Percentiles rank a stretch among this genome's conserved stretches.
Conservation (phyloP, 2,888 invertebrate genomes). For the Sphaerophoria rueppellii region DNA sequence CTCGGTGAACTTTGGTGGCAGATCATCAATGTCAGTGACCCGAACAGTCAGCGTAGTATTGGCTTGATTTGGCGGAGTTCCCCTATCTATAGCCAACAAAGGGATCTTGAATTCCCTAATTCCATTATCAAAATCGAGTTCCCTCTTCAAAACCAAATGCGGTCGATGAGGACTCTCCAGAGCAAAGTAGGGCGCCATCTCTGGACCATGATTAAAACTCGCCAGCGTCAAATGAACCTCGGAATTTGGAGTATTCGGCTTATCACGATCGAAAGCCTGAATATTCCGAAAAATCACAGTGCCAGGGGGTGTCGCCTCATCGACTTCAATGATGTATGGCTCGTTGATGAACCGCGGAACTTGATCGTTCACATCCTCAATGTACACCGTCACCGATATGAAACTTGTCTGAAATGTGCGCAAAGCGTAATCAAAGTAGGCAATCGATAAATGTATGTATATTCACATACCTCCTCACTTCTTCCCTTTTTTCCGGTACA, state of each 20-base stretch:
- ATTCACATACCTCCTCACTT: constrained; percentile 78
- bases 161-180: constrained; percentile 92
- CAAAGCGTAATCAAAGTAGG: background rate
- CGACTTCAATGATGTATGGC: constrained; percentile 90
- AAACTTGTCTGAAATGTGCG: constrained; percentile 87
- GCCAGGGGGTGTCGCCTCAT: constrained; percentile 90
- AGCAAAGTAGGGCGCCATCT: constrained; percentile 84
- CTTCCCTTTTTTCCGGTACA: constrained; percentile 83
- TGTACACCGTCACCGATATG: constrained; percentile 92
- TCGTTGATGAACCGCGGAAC: constrained; percentile 89
- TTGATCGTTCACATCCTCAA: constrained; percentile 94
- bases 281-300: constrained; percentile 92
- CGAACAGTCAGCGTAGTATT: constrained; percentile 88
- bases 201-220: constrained; percentile 82
- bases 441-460: background rate
- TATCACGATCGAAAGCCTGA: constrained; percentile 91
- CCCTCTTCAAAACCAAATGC: constrained; percentile 87
- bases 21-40: constrained; percentile 91
- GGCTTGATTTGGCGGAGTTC: constrained; percentile 88
- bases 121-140: constrained; percentile 91
- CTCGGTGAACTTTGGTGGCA: constrained; percentile 91
- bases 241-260: constrained; percentile 94
- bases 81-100: constrained; percentile 91
- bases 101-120: constrained; percentile 89
- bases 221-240: constrained; percentile 92